Conservation (phyloP, 2,113 vertebrate species). For the Gallinago jamesoni region DNA sequence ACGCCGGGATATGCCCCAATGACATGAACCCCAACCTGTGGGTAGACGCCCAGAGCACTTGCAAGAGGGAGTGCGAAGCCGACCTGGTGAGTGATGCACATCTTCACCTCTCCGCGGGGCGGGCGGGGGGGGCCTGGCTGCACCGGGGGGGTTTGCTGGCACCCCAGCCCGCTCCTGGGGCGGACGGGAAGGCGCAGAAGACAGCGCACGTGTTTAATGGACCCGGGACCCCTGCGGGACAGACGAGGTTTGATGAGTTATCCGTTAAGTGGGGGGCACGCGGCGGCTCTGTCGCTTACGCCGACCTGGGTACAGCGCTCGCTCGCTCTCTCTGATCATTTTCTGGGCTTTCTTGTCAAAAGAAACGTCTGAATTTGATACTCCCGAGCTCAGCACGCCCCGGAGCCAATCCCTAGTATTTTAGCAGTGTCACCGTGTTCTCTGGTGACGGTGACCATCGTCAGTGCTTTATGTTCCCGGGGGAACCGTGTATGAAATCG, state of each 20-base stretch:
- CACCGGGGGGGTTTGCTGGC: not conserved
- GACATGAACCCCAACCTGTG: slow-evolving; percentile 99
- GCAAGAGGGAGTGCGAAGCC: slow-evolving; percentile 88
- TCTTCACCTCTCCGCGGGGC: not conserved
- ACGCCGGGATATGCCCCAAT: slow-evolving; percentile 95
- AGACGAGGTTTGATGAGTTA: not conserved
- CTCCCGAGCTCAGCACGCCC: not conserved
- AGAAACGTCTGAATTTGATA: not conserved
- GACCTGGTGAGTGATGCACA: slow-evolving; percentile 86
- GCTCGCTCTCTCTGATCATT: not conserved
- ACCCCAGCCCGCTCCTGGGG: not conserved
- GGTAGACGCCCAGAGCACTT: slow-evolving; percentile 99
- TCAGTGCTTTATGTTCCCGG: not conserved
- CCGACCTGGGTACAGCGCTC: not conserved
- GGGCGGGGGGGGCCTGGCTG: not conserved
- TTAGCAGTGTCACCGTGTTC: not conserved
- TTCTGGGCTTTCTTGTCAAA: not conserved
- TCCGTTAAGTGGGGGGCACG: not conserved
- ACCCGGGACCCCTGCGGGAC: not conserved
- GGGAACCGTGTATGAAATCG: not conserved
- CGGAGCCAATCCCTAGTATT: not conserved
- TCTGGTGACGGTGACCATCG: not conserved
- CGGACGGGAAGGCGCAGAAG: not conserved
- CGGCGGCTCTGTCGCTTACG: not conserved
- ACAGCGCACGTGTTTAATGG: not conserved